A percentile compares a stretch with the other conserved stretches of the same genome.
Evolutionary conservation across 2,888 invertebrate species (phyloP).

Genomic region (Rotaria macrura): DNA sequence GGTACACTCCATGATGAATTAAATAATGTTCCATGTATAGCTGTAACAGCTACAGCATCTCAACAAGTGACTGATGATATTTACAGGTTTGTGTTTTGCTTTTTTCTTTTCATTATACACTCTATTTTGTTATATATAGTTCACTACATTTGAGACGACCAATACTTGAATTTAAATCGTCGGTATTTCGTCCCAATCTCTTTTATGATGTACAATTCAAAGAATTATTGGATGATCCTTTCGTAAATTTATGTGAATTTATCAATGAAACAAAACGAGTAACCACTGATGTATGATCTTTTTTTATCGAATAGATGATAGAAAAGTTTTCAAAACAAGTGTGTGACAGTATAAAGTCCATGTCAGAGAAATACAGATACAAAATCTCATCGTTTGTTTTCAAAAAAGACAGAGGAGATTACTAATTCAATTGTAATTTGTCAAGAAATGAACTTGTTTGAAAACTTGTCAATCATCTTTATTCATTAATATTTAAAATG

Average conservation of each 20-base stretch:
- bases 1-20: conserved; percentile 60
- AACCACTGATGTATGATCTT: background rate
- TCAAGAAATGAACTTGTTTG: no score
- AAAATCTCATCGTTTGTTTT: no score
- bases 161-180: conserved; percentile 50
- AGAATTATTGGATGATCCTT: conserved; percentile 68
- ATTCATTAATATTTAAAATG: background rate
- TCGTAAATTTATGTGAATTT: conserved; percentile 60
- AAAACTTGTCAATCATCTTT: no score
- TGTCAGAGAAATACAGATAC: no score
- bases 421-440: no score
- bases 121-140: background rate
- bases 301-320: no score
- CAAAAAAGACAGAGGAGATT: no score
- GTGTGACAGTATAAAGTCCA: no score
- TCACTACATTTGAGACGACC: conserved; percentile 26
- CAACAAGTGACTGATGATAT: conserved; percentile 37
- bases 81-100: conserved; percentile 11
- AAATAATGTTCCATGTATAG: conserved; percentile 67
- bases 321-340: no score
- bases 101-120: no score
- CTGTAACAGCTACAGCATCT: conserved; percentile 86
- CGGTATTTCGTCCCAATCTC: conserved; percentile 73
- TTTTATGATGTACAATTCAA: conserved; percentile 85
- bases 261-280: conserved; percentile 32